A percentile compares a stretch with the other conserved stretches of the same genome.
These are phyloP conservation scores for roundworm (Caenorhabditis elegans) DNA, from an alignment of 1,140 invertebrate species.

Conservation along the genomic window DNA sequence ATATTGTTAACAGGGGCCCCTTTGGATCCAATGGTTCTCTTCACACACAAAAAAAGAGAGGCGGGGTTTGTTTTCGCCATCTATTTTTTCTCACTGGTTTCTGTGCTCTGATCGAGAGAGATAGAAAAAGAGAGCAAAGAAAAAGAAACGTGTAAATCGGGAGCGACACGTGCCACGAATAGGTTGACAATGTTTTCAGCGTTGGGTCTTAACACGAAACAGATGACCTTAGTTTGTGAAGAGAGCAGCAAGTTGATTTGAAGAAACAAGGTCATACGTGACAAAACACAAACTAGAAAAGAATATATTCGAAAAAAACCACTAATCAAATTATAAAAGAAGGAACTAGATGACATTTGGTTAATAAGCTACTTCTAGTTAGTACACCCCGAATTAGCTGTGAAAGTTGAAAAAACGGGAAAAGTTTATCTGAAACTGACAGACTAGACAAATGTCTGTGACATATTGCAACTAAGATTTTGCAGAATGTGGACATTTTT, in stretches of 20 bases:
- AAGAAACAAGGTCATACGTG: neutral
- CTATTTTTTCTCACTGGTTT: neutral
- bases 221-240: neutral
- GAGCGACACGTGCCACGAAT: neutral
- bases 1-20: neutral
- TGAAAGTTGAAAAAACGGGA: neutral
- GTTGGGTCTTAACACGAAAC: neutral
- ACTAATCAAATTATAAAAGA: neutral
- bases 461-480: neutral
- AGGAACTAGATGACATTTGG: too few relatives aligned
- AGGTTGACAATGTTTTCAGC: neutral
- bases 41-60: neutral
- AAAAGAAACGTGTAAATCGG: neutral
- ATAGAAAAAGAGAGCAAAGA: neutral
- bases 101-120: too few relatives aligned
- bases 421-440: neutral
- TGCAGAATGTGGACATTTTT: neutral
- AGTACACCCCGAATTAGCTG: too few relatives aligned
- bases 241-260: neutral
- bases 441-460: neutral
- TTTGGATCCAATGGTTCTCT: neutral
- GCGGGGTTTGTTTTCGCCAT: constrained; percentile 14
- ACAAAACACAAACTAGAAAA: too few relatives aligned
- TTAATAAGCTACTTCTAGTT: too few relatives aligned
- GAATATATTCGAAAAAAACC: too few relatives aligned